Evolutionary conservation across 2,113 vertebrate genomes (phyloP), one percentile per base, ranked within the genome.

Genomic region (Heterotis niloticus): DNA sequence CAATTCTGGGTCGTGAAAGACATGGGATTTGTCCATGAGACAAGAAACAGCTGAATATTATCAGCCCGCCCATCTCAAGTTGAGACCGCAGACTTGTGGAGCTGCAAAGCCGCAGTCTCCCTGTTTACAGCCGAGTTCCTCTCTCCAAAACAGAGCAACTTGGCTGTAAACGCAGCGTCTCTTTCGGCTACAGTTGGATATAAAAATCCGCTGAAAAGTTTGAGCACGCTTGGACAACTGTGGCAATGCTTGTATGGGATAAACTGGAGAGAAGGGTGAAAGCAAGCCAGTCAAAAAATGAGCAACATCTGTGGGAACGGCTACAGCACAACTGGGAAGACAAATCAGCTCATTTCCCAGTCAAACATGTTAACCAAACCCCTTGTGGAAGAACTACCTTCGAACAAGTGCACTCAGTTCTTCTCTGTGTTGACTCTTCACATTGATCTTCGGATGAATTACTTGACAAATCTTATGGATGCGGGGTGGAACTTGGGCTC

Each of bases 1-100:
- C 34, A 4, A 20, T 20, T n/a, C 2, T 5, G 51, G 71, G 17
- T 34, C 52, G 65, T 72, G 28, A 57, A 56, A 71, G 75, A 81
- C 44, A 23, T 52, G 57, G 57, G 59, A 56, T 64, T 71, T 54
- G 34, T 64, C 34, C 24, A 18, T 29, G 29, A 14, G 26, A 34
- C 65, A 52, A 23, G 70, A 64, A 65, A 65, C 51, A 71, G 34
- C 59, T 81, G 80, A 64, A 81, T 77, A 13, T 26, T 23, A 77
- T 75, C 62, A 67, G 18, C 29, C 34, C 29, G 17, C 12, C 66
- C 65, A 64, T 59, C 64, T 24, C 20, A 59, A 51, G 65, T 64
- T 34, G 51, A 52, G 23, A 57, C 76, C 65, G 26, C 67, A 60
- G 16, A 5, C 26, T n/a, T 11, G 5, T n/a, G 54, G 65, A 54